Base-by-base conservation (phyloP, 2,888 invertebrate species). In the Nemurella pictetii region DNA sequence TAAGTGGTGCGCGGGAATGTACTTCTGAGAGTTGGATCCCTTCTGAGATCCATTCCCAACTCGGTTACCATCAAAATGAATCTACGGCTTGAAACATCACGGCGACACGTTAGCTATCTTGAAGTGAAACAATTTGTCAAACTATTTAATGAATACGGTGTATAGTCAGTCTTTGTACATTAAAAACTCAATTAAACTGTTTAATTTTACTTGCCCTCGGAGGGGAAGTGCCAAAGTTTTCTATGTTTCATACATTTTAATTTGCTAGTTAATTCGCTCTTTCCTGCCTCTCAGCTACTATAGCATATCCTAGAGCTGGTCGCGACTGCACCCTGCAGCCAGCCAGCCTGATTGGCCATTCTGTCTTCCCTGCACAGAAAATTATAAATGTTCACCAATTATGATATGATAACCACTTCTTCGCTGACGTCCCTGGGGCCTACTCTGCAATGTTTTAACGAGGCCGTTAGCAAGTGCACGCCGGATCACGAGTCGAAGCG, bases 401-500 rank as follows among this genome's bases (percentile, higher is more conserved):
- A 75, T 75, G 75, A 75, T 75, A 75, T 75, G 75, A 75, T 75
- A 73, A n/a, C 32, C 32, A 32, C 55, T 55, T 55, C 55, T 7
- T 20, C 20, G 55, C 2, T 20, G 20, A 20, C 55, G 32, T 20
- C 55, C 55, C 15, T 20, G 12, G 55, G 20, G 55, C 27, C 75
- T 75, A 75, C 75, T 75, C 75, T 9, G 28, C 75, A 20, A 4
- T 27, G 28, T 75, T 75, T 75, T 75, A 75, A 75, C 75, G 75
- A 75, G 1, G 75, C 28, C 75, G 28, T 75, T 75, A 25, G 5
- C 26, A 5, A 7, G 9, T 26, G 20, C 74, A 75, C 75, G 75
- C 26, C 1, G 75, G 75, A 75, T 28, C 75, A 75, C 7, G 55
- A 35, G 5, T 35, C 5, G 35, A 35, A 35, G 4, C 35, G 32